Evolutionary conservation across 2,113 vertebrate species (phyloP), one percentile per base, ranked within the genome.

Genomic region (Brevimyrus niger): DNA sequence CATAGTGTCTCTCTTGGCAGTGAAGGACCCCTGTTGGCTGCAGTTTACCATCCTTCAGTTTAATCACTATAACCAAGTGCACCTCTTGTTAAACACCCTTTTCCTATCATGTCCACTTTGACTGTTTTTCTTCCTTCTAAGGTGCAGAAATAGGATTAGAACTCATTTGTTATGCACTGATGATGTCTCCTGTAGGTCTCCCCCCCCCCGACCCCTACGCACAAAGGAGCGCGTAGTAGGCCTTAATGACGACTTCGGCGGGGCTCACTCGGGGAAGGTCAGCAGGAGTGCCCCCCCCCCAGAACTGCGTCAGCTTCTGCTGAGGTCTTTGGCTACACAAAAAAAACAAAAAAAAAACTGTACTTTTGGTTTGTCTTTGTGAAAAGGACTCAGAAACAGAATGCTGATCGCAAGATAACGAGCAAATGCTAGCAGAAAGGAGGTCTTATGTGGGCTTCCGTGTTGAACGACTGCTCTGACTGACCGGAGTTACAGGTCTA

Each of bases 21-120:
- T 73, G 42, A 27, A 19, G 44, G 38, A 50, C n/a, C 87, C 58
- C 17, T 88, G 51, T 88, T 69, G 73, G 53, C 88, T 53, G 82
- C 88, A 31, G 48, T 47, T 65, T 61, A 88, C 91, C 89, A 90
- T 92, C 92, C 90, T 91, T 91, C 80, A 65, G 87, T 84, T 76
- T 90, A 92, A 91, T 91, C 85, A 85, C 55, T 80, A 76, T 91
- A 92, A 91, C 92, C 90, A 91, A 90, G 87, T 84, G 55, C 27
- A 91, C 92, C 91, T 91, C 90, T 58, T 90, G 89, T 88, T 85
- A 87, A 83, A 87, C 89, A 86, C 89, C 65, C 85, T 86, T 88
- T 1, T 13, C 51, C 51, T 89, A 89, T 89, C 13, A n/a, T 46
- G 42, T 47, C 27, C 53, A 92, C 90, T 19, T 84, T 61, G 17